Evolutionary conservation across 1,140 invertebrate genomes (phyloP).

Genomic region (Drosophila sp.): DNA sequence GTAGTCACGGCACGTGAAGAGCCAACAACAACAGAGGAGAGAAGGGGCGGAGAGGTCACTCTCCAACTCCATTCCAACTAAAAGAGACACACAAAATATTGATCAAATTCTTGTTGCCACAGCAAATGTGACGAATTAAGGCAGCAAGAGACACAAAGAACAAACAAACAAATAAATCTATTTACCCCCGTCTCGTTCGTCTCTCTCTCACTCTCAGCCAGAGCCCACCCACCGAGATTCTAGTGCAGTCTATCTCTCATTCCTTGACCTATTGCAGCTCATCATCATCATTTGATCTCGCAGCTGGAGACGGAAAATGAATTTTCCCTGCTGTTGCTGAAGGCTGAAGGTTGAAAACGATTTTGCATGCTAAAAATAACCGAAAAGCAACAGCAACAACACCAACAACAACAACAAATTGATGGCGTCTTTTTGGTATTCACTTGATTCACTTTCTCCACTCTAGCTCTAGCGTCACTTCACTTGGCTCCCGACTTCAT

Average conservation of each 20-base stretch:
- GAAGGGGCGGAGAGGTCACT: background rate
- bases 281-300: background rate
- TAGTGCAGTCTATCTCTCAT: background rate
- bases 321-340: slow-evolving; percentile 21
- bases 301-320: slow-evolving; percentile 7
- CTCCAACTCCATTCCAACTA: background rate
- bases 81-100: slow-evolving; percentile 51
- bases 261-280: slow-evolving; percentile 6
- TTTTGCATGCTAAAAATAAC: slow-evolving; percentile 78
- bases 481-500: background rate
- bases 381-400: background rate
- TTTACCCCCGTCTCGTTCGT: background rate
- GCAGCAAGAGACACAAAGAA: slow-evolving; percentile 15
- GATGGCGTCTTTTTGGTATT: slow-evolving; percentile 59
- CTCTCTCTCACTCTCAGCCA: background rate
- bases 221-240: background rate
- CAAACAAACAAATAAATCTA: slow-evolving; percentile 63
- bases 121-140: slow-evolving; percentile 31
- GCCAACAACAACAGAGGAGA: slow-evolving; percentile 16
- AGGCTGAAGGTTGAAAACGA: slow-evolving; percentile 66
- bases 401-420: slow-evolving; percentile 42
- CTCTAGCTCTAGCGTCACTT: background rate
- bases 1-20: slow-evolving; percentile 71
- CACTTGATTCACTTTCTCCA: slow-evolving; percentile 2
- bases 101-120: slow-evolving; percentile 75